A percentile compares a stretch with the other conserved stretches of the same genome.
These are phyloP conservation scores for Erebia ligea DNA, from an alignment of 2,888 invertebrate species.

Conservation along the genomic window DNA sequence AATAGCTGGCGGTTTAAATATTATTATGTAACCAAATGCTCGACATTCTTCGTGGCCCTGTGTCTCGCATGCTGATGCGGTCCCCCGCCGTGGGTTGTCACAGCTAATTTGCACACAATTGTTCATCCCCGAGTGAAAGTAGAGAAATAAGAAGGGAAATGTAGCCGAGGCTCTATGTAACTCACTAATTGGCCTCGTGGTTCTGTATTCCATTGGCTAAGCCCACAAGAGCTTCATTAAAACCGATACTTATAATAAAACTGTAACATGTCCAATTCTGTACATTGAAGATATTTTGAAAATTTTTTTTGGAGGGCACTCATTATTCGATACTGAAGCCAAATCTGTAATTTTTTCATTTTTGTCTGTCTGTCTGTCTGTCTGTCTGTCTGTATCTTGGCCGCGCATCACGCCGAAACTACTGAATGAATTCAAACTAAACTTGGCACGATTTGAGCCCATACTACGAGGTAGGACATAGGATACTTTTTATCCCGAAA, in stretches of 20 bases:
- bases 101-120: conserved; percentile 80
- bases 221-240: conserved; percentile 37
- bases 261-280: no score
- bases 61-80: conserved; percentile 54
- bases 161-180: conserved; percentile 64
- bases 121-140: conserved; percentile 72
- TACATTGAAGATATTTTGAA: no score
- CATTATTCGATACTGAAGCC: no score
- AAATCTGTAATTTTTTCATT: no score
- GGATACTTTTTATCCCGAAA: no score
- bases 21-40: not conserved
- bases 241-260: conserved; percentile 33
- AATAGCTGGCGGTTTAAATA: not conserved
- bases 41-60: conserved; percentile 44
- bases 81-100: conserved; percentile 67
- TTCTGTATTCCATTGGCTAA: conserved; percentile 37
- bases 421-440: no score
- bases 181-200: conserved; percentile 62
- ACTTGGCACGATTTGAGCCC: no score
- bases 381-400: no score
- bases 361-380: no score
- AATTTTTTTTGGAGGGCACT: no score
- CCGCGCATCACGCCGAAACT: no score
- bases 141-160: conserved; percentile 73
- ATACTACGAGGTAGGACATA: no score